Conservation (phyloP, 2,888 invertebrate genomes). For the Eupithecia abbreviata region DNA sequence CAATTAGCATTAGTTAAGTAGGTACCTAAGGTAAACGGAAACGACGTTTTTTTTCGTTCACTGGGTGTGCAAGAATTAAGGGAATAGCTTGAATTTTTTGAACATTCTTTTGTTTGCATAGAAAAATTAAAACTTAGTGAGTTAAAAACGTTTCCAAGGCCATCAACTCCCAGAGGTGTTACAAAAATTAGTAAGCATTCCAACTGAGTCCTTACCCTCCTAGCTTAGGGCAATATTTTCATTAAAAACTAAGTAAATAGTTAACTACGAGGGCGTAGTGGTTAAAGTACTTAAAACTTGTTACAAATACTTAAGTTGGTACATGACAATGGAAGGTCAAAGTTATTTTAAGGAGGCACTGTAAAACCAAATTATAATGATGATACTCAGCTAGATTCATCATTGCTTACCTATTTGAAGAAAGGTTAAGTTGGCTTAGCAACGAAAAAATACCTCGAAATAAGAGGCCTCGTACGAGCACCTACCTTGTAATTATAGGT, state of each 20-base stretch:
- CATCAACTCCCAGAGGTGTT: constrained; percentile 4
- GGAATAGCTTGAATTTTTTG: not conserved
- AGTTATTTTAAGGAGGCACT: not conserved
- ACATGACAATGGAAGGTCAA: not conserved
- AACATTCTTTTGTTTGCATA: not conserved
- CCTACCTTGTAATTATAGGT: not conserved
- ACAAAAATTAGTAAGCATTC: not conserved
- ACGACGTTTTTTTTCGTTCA: not conserved
- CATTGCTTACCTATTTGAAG: not conserved
- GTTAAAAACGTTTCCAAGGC: constrained; percentile 2
- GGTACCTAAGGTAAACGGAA: not conserved
- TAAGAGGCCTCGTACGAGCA: not conserved
- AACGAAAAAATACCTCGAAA: not conserved
- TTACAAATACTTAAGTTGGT: not conserved
- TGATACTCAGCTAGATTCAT: not conserved
- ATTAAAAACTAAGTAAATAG: not conserved
- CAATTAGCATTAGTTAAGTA: not conserved
- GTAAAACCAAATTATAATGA: not conserved
- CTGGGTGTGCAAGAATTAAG: not conserved
- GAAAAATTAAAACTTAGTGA: not conserved
- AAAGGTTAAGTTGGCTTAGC: not conserved
- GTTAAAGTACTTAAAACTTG: not conserved
- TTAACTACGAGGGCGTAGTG: not conserved
- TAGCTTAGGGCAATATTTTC: not conserved
- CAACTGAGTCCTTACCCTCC: not conserved